Evolutionary conservation across 2,888 invertebrate genomes (phyloP), one percentile per base, ranked within the genome.

Genomic region (Therioaphis trifolii): DNA sequence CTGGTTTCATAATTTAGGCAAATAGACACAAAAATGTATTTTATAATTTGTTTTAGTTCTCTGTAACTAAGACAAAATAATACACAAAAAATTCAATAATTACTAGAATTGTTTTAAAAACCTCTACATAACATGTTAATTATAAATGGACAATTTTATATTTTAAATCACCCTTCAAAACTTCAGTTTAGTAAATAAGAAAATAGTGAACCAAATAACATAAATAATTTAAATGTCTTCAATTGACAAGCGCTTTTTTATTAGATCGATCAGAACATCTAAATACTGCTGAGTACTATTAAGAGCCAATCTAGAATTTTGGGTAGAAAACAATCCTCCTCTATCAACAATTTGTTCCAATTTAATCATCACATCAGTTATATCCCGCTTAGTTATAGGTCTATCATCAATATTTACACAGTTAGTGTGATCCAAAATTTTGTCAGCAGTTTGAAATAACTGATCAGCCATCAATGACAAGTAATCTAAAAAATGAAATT

Each of bases 381-480:
- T 9, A 49, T 82, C 82, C 18, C 4, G n/a, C 35, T 82, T 72
- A 18, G 49, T 49, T 35, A 40, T 5, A 61, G 14, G 72, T 35
- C 18, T 72, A 27, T 40, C 27, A 24, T 15, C 35, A 18, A 24
- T 15, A 74, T 71, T 46, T 4, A 74, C 14, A 52, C 82, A 43
- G 40, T 74, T 82, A 18, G 72, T 74, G 49, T 82, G 49, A 24
- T 74, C 52, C 40, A 82, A 52, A 74, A 82, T 82, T 52, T 27
- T 82, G 2, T 82, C 82, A n/a, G 82, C n/a, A 3, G 82, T 74
- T 66, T 74, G 49, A 63, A 82, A 52, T 7, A 82, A 52, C 24
- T 82, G 82, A 52, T 82, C 49, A 35, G 82, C 74, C 72, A 82
- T 66, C 35, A 74, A 9, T 18, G 82, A 74, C 61, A 82, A 61